phyloP scores from a whole-genome alignment of 2,797 vertebrate species.

The Eospalax fontanierii region DNA sequence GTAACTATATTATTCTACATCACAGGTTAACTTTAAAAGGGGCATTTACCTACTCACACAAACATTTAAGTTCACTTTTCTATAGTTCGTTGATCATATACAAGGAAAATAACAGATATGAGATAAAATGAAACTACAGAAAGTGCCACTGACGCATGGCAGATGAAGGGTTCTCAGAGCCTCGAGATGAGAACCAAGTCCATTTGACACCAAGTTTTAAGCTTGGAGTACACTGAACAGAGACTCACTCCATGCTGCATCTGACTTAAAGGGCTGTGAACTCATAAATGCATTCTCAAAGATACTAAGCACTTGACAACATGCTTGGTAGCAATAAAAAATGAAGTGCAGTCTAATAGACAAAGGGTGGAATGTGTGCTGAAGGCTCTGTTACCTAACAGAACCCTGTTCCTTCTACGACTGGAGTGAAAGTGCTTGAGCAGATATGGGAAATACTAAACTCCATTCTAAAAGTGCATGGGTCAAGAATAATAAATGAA shows the following conservation, averaged over 20 bases:
- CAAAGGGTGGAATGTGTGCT: background rate
- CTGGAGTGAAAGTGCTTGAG: background rate
- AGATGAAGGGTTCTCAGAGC: background rate
- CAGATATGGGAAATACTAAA: accelerated
- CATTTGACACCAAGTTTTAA: background rate
- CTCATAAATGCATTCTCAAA: background rate
- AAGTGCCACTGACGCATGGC: too few species aligned
- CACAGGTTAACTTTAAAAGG: background rate
- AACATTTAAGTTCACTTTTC: background rate
- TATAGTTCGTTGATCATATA: background rate
- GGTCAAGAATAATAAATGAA: background rate
- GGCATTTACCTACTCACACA: background rate
- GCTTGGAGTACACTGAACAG: background rate
- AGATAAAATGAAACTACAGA: background rate
- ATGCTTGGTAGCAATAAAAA: background rate
- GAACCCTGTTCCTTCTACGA: background rate
- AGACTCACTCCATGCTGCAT: too few species aligned
- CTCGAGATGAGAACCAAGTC: background rate
- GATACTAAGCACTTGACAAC: background rate
- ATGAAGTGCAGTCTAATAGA: background rate
- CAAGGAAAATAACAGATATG: background rate
- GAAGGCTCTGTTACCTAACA: background rate
- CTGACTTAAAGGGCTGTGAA: background rate
- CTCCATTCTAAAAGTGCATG: background rate
- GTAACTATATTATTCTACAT: background rate